Evolutionary conservation across 2,113 vertebrate genomes (phyloP), one percentile per base, ranked within the genome.

Genomic region (Pteronura brasiliensis): DNA sequence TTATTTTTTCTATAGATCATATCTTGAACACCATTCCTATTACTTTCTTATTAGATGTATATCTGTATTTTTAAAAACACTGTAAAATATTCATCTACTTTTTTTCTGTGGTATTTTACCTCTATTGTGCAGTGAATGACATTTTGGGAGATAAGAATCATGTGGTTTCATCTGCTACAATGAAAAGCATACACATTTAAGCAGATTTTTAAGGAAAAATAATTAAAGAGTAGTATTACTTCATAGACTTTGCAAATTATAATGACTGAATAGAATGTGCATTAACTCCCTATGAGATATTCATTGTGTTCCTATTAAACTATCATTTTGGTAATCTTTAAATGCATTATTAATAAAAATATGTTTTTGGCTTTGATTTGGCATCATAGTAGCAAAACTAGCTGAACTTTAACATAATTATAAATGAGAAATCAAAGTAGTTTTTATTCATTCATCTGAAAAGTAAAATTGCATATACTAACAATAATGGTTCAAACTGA

Each of bases 221-320:
- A 74, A 88, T 59, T 88, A 92, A 89, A 72, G 29, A 95, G 7
- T 65, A 86, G 34, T 21, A 59, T 90, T 96, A 95, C 36, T 94
- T 61, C 21, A 72, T 29, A 44, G 34, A n/a, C 17, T 89, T 65
- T 52, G 25, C 81, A 61, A 90, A 72, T 85, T 90, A 34, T 81
- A 47, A 61, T 49, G n/a, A 89, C 18, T 79, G 21, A 74, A 76
- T 72, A 83, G 67, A 47, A 87, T 72, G 94, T 88, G 39, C 79
- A 86, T 72, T 82, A 65, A 86, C 71, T 89, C 23, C 55, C 61
- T 61, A 89, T 27, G 84, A 72, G 47, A 79, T 65, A 29, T 57
- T 89, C 61, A 93, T 57, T 89, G 61, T 57, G 31, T 72, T 94
- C 12, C 31, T 94, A 74, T 72, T 87, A 82, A 94, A 77, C 72